A percentile compares a stretch with the other conserved stretches of the same genome.
These are phyloP conservation scores for Drosophila bunnanda DNA, from an alignment of 2,888 invertebrate species.

Conservation along the genomic window DNA sequence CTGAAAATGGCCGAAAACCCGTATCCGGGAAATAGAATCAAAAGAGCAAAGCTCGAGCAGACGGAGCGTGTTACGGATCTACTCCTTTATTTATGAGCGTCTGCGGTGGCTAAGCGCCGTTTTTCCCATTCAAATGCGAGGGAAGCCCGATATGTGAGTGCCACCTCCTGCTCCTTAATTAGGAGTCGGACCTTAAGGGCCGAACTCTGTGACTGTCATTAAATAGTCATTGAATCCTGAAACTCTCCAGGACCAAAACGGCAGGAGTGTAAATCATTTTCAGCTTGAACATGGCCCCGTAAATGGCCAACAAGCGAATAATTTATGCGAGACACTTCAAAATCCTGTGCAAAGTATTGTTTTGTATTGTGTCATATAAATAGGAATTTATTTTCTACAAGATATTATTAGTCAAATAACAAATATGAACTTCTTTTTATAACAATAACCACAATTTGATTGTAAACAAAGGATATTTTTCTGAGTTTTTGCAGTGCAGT, in stretches of 20 bases:
- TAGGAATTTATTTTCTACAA: neutral
- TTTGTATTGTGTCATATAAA: too few species aligned
- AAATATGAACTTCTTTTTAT: neutral
- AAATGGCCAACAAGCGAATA: slow-evolving; percentile 47
- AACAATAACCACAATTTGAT: neutral
- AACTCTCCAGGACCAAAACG: neutral
- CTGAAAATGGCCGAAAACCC: slow-evolving; percentile 61
- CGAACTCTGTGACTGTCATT: slow-evolving; percentile 20
- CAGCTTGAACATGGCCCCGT: slow-evolving; percentile 15
- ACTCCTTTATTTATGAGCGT: slow-evolving; percentile 48
- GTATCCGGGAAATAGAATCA: slow-evolving; percentile 38
- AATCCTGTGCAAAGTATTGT: neutral
- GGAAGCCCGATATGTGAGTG: neutral
- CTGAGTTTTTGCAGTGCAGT: slow-evolving; percentile 1
- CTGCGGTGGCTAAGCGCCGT: slow-evolving; percentile 38
- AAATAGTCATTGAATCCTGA: slow-evolving; percentile 17
- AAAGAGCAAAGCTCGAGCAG: slow-evolving; percentile 47
- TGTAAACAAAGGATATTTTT: too few species aligned
- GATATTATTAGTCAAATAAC: neutral
- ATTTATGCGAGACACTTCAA: slow-evolving; percentile 44
- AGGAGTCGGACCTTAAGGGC: slow-evolving; percentile 1
- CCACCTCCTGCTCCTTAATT: neutral
- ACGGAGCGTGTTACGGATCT: slow-evolving; percentile 49
- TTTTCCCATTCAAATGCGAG: slow-evolving; percentile 13
- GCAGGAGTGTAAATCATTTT: slow-evolving; percentile 36